Base-by-base conservation (phyloP, 2,888 invertebrate species). In the Acanthococcus lagerstroemiae region DNA sequence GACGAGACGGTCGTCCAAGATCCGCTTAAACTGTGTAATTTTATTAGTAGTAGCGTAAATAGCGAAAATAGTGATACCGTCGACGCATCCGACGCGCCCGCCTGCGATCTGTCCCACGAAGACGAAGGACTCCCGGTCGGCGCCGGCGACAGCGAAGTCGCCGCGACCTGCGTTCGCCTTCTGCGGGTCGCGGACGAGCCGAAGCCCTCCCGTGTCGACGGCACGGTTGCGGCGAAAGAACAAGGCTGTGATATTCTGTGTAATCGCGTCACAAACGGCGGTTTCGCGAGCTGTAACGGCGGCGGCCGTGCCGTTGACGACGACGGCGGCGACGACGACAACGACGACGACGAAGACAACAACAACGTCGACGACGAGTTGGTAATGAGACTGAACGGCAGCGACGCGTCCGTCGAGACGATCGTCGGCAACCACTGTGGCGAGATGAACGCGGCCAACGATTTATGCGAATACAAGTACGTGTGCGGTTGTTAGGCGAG, bases 321-420 rank as follows among this genome's bases (percentile, higher is more conserved):
- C n/a, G n/a, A n/a, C n/a, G n/a, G n/a, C n/a, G n/a, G n/a, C n/a
- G 25, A 58, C 45, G 3, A 6, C 4, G 17, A 7, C 44, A 25
- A 48, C 25, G n/a, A 2, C 17, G 25, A 46, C 46, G 25, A 46
- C 25, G 12, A 30, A 22, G 24, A 57, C 4, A n/a, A 45, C 24
- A 45, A 24, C 15, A 26, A 15, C 50, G 17, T 19, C 15, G n/a
- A n/a, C 30, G 27, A n/a, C 52, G 63, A 63, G 52, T 52, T 63
- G 22, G 54, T 48, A 24, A 30, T 37, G 12, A 63, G 63, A 63
- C 63, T 63, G 63, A 63, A 63, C 24, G 61, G 24, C 24, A n/a
- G 52, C 15, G 63, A 63, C 21, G 27, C 27, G 26, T 52, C 52
- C 17, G 63, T 63, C 48, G 63, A 63, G 52, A 63, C 63, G 15